Percentiles rank a stretch among this genome's conserved stretches.
These are phyloP conservation scores for Acanthiza pusilla DNA, from an alignment of 2,797 vertebrate genomes.

Conservation along the genomic window DNA sequence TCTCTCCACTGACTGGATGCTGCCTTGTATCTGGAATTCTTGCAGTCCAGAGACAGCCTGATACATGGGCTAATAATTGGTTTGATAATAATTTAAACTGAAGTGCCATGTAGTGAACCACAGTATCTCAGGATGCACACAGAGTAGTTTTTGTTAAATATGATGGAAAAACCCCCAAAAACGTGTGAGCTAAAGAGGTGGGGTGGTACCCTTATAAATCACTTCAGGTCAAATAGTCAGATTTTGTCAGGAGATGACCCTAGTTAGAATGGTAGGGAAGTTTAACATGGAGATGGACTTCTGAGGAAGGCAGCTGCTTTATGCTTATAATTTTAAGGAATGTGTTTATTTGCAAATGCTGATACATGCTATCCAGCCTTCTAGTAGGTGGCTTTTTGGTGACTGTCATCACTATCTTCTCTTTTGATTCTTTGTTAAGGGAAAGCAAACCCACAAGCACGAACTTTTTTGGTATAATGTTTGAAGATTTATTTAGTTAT, in stretches of 20 bases:
- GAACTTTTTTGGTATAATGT: constrained; percentile 15
- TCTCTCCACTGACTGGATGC: background rate
- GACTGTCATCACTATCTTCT: constrained; percentile 44
- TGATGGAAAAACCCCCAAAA: accelerated
- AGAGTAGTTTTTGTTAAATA: background rate
- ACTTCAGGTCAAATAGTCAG: background rate
- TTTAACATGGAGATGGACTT: background rate
- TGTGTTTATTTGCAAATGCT: background rate
- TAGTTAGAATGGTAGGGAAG: background rate
- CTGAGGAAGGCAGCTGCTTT: background rate
- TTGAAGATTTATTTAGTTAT: constrained; percentile 13
- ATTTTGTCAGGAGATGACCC: background rate
- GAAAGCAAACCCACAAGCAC: constrained; percentile 43
- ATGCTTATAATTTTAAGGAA: background rate
- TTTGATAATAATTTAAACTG: background rate
- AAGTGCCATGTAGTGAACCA: background rate
- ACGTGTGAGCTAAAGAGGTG: background rate
- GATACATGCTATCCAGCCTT: background rate
- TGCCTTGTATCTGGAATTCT: background rate
- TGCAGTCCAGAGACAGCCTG: background rate
- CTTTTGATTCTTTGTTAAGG: constrained; percentile 24
- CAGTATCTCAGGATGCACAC: background rate
- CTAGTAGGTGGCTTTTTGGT: constrained; percentile 18
- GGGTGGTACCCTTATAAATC: background rate
- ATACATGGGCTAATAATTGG: background rate